Conservation (phyloP, 2,113 vertebrate genomes). For the Oophaga pumilio region DNA sequence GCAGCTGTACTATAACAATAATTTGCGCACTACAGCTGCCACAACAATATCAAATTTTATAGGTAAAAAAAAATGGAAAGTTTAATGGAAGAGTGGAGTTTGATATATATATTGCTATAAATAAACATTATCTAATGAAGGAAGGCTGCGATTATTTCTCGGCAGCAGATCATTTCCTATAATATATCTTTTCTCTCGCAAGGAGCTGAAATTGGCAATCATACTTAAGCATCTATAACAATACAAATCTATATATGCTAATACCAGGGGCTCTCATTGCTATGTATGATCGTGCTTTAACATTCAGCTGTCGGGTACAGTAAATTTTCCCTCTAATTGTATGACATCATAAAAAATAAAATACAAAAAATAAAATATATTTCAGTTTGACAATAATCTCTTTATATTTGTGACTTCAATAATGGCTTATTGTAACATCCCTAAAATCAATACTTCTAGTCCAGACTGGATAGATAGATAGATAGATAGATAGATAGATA, state of each 20-base stretch:
- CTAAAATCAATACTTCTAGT: background rate
- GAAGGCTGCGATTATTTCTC: slow-evolving; percentile 75
- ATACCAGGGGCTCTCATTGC: slow-evolving; percentile 66
- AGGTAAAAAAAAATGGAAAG: slow-evolving; percentile 80
- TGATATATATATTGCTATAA: slow-evolving; percentile 75
- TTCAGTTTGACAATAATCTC: slow-evolving; percentile 45
- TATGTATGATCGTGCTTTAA: slow-evolving; percentile 17
- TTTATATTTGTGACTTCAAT: slow-evolving; percentile 19
- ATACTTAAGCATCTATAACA: slow-evolving; percentile 65
- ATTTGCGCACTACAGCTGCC: slow-evolving; percentile 76
- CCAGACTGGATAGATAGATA: no score
- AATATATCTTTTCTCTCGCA: slow-evolving; percentile 68
- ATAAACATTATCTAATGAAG: slow-evolving; percentile 80
- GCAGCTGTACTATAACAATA: slow-evolving; percentile 76
- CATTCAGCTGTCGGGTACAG: slow-evolving; percentile 2
- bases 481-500: no score
- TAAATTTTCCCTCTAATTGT: slow-evolving; percentile 55
- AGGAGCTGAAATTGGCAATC: slow-evolving; percentile 70
- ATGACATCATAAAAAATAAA: slow-evolving; percentile 50
- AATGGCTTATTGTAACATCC: slow-evolving; percentile 11
- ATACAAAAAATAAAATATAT: slow-evolving; percentile 17
- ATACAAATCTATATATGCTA: slow-evolving; percentile 67
- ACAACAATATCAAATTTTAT: slow-evolving; percentile 80
- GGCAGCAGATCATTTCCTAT: slow-evolving; percentile 66
- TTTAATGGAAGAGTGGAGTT: slow-evolving; percentile 76